A percentile compares a stretch with the other conserved stretches of the same genome.
Conservation (phyloP, 2,113 vertebrate genomes). For the Chitala chitala region DNA sequence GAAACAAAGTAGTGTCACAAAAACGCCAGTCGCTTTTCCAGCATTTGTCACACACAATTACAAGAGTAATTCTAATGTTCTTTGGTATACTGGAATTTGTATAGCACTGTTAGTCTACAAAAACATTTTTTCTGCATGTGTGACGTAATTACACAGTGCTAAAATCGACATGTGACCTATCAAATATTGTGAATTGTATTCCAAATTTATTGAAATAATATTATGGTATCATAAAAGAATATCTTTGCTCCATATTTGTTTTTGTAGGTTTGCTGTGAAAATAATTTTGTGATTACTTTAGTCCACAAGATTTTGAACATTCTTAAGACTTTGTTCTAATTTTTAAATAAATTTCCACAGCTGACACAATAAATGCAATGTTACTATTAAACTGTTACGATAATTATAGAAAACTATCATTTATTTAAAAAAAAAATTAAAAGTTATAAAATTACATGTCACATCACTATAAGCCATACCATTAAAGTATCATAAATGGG, state of each 20-base stretch:
- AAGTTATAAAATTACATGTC: no score
- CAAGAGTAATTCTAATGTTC: slow-evolving; percentile 27
- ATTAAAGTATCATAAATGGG: no score
- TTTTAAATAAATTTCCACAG: no score
- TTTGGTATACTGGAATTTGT: neutral
- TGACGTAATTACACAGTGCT: neutral
- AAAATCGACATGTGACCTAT: neutral
- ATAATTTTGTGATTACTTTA: neutral
- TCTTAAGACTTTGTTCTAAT: no score
- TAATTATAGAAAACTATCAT: no score
- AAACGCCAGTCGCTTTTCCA: slow-evolving; percentile 6
- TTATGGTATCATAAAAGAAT: no score
- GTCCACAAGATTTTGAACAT: no score
- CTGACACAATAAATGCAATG: no score
- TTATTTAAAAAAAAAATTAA: no score
- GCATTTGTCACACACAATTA: slow-evolving; percentile 12
- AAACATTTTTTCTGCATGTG: neutral
- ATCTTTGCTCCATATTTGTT: neutral
- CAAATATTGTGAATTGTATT: neutral
- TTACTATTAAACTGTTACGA: no score
- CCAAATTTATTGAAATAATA: no score
- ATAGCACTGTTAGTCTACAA: slow-evolving; percentile 32
- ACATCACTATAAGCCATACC: no score
- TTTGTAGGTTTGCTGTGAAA: neutral
- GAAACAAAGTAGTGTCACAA: slow-evolving; percentile 1